These are phyloP conservation scores for Upupa epops DNA, from an alignment of 2,113 vertebrate genomes.

Conservation along the genomic window DNA sequence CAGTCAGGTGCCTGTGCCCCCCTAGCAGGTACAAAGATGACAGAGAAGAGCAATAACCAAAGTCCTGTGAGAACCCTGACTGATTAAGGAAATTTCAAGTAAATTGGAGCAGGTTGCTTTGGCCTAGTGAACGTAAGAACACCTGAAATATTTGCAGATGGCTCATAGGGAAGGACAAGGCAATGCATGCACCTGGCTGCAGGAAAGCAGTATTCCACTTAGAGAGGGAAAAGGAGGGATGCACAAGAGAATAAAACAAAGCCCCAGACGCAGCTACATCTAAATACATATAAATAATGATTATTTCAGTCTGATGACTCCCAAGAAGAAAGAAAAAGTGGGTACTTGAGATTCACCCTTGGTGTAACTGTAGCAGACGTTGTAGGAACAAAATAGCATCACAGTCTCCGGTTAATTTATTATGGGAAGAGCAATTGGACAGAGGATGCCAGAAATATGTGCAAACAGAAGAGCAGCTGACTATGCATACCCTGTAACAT, in stretches of 20 bases:
- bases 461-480: neutral
- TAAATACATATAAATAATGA: neutral
- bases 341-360: neutral
- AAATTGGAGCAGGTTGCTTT: neutral
- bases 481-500: neutral
- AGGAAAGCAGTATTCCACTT: neutral
- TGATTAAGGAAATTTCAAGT: neutral
- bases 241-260: neutral
- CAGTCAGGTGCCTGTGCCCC: neutral
- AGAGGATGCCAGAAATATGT: neutral
- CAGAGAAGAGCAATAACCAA: neutral
- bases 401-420: neutral
- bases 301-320: neutral
- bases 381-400: neutral
- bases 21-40: neutral
- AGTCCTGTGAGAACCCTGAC: neutral
- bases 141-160: neutral
- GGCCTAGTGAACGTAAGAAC: neutral
- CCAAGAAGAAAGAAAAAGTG: neutral
- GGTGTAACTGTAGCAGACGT: neutral
- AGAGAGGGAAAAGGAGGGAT: neutral
- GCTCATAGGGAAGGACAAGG: neutral
- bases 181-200: neutral
- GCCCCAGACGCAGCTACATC: neutral
- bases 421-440: neutral